phyloP scores from a whole-genome alignment of 2,888 invertebrate species.

The Pegoplata infirma region DNA sequence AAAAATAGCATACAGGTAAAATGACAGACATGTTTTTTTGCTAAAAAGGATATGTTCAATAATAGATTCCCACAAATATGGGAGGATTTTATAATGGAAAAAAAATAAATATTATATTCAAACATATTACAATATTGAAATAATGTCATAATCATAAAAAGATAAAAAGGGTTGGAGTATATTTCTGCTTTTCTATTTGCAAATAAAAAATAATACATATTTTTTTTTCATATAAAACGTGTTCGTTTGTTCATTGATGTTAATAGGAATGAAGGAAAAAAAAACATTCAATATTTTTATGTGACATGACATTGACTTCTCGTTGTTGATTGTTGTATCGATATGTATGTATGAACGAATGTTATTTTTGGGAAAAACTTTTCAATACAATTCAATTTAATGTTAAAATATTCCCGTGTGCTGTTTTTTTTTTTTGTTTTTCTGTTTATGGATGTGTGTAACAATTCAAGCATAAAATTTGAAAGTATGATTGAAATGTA shows the following conservation, averaged over 20 bases:
- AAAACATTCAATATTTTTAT: slow-evolving; percentile 35
- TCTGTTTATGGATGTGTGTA: background rate
- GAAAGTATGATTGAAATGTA: slow-evolving; percentile 62
- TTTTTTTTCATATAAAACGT: background rate
- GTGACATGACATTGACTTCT: slow-evolving; percentile 62
- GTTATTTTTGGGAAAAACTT: slow-evolving; percentile 20
- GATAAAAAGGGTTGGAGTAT: slow-evolving; percentile 45
- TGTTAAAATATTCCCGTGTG: slow-evolving; percentile 25
- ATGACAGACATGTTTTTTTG: slow-evolving; percentile 43
- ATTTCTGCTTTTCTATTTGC: slow-evolving; percentile 14
- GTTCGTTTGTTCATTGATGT: slow-evolving; percentile 23
- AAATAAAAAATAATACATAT: background rate
- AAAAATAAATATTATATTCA: slow-evolving; percentile 22
- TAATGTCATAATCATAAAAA: slow-evolving; percentile 59
- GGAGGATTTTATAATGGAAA: slow-evolving; percentile 21
- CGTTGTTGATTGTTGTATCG: slow-evolving; percentile 21
- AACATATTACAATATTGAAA: slow-evolving; percentile 44
- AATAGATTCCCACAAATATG: slow-evolving; percentile 16
- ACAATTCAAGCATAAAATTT: slow-evolving; percentile 57
- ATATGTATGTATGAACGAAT: slow-evolving; percentile 27
- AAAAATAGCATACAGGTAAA: too few relatives aligned
- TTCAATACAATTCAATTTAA: slow-evolving; percentile 50
- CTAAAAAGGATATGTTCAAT: slow-evolving; percentile 22
- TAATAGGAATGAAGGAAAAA: slow-evolving; percentile 20
- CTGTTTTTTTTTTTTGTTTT: too few relatives aligned